phyloP scores from a whole-genome alignment of 2,113 vertebrate genomes.

The Calypte anna region DNA sequence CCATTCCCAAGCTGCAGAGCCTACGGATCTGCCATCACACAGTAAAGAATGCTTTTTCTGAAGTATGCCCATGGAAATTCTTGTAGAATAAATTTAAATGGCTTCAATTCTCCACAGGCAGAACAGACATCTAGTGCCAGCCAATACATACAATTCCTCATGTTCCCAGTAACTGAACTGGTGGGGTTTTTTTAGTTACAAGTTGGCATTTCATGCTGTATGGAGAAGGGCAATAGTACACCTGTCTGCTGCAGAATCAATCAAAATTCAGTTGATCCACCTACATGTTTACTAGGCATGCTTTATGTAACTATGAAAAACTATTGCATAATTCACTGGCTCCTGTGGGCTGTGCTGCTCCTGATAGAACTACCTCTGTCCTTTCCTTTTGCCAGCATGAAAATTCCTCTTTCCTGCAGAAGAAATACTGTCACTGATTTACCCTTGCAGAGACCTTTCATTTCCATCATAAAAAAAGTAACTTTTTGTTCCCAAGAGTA shows the following conservation, averaged over 20 bases:
- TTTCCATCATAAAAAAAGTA: neutral
- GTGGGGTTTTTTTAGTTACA: neutral
- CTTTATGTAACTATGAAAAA: neutral
- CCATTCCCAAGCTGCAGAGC: neutral
- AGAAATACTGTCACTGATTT: neutral
- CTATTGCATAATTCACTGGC: fast-evolving
- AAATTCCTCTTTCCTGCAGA: neutral
- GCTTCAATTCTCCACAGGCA: neutral
- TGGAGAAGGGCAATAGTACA: neutral
- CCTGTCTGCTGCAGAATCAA: neutral
- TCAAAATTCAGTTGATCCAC: neutral
- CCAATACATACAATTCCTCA: neutral
- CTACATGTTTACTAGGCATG: fast-evolving
- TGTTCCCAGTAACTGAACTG: neutral
- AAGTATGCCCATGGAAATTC: neutral
- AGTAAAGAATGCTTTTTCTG: neutral
- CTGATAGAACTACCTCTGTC: too few species aligned
- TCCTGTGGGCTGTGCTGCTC: neutral
- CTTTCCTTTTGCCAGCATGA: neutral
- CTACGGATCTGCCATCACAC: fast-evolving
- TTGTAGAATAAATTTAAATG: fast-evolving
- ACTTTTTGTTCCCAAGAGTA: neutral
- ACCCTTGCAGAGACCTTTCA: neutral
- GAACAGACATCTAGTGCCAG: neutral
- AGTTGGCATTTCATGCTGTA: neutral